phyloP scores from a whole-genome alignment of 1,140 invertebrate species.

The Ephestia elutella region DNA sequence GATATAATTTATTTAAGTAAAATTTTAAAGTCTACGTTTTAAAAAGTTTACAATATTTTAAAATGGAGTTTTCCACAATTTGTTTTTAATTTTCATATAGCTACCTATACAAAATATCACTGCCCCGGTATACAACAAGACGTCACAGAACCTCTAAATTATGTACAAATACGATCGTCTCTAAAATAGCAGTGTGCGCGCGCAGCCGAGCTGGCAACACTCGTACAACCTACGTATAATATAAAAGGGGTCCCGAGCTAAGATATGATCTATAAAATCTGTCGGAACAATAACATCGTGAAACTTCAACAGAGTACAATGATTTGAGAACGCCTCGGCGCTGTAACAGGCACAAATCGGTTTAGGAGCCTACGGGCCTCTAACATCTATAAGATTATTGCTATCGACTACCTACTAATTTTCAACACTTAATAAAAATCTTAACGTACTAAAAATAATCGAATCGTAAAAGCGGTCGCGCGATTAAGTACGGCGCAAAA shows the following conservation, averaged over 20 bases:
- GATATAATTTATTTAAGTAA: slow-evolving; percentile 31
- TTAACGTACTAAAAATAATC: slow-evolving; percentile 21
- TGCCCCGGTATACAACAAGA: slow-evolving; percentile 60
- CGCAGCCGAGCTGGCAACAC: slow-evolving; percentile 21
- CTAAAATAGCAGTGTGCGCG: slow-evolving; percentile 41
- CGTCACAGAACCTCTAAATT: slow-evolving; percentile 40
- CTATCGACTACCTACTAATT: slow-evolving; percentile 56
- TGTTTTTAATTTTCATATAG: slow-evolving; percentile 30
- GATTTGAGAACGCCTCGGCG: slow-evolving; percentile 24
- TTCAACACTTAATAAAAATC: slow-evolving; percentile 57
- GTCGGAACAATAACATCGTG: slow-evolving; percentile 25
- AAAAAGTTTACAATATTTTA: slow-evolving; percentile 45
- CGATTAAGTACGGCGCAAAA: slow-evolving; percentile 39
- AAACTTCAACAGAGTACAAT: slow-evolving; percentile 28
- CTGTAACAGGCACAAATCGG: slow-evolving; percentile 47
- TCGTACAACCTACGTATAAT: slow-evolving; percentile 26
- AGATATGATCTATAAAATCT: slow-evolving; percentile 4
- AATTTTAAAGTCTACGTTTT: slow-evolving; percentile 37
- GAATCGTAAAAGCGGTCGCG: slow-evolving; percentile 8
- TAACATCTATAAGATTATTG: slow-evolving; percentile 42
- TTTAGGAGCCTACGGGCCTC: slow-evolving; percentile 41
- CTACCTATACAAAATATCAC: slow-evolving; percentile 65
- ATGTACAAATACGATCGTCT: slow-evolving; percentile 56
- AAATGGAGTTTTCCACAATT: slow-evolving; percentile 30
- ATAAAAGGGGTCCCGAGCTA: slow-evolving; percentile 25